These are phyloP conservation scores for Dromiciops gliroides DNA, from an alignment of 2,113 vertebrate genomes.

Conservation along the genomic window DNA sequence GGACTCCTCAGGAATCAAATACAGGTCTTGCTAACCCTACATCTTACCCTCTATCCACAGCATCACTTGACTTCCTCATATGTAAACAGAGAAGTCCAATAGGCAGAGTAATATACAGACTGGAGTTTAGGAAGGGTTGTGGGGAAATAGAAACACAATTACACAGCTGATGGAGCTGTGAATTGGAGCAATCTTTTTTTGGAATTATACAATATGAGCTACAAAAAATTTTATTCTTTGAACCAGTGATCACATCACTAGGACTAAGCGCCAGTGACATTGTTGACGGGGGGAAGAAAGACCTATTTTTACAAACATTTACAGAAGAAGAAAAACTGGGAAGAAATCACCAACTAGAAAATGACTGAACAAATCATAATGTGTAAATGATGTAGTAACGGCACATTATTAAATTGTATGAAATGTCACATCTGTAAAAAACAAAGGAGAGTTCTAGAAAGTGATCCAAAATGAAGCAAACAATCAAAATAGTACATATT, in stretches of 20 bases:
- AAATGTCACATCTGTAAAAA: neutral
- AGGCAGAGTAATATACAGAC: neutral
- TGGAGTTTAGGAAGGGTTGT: neutral
- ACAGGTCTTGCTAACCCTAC: neutral
- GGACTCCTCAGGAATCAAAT: neutral
- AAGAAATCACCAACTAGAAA: neutral
- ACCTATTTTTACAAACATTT: neutral
- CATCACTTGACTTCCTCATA: neutral
- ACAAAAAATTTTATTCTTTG: neutral
- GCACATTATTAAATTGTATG: neutral
- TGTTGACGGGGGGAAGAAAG: neutral
- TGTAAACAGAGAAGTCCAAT: neutral
- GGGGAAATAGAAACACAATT: neutral
- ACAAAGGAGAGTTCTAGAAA: neutral
- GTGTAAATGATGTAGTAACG: neutral
- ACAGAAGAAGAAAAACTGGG: neutral
- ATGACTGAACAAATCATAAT: neutral
- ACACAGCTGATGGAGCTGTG: neutral
- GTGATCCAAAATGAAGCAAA: neutral
- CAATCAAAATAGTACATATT: neutral
- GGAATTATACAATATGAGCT: neutral
- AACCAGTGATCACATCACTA: neutral
- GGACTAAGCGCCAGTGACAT: neutral
- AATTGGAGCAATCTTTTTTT: neutral
- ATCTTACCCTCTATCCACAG: neutral